Base-by-base conservation (phyloP, 1,140 invertebrate genomes). In the Lineus longissimus region DNA sequence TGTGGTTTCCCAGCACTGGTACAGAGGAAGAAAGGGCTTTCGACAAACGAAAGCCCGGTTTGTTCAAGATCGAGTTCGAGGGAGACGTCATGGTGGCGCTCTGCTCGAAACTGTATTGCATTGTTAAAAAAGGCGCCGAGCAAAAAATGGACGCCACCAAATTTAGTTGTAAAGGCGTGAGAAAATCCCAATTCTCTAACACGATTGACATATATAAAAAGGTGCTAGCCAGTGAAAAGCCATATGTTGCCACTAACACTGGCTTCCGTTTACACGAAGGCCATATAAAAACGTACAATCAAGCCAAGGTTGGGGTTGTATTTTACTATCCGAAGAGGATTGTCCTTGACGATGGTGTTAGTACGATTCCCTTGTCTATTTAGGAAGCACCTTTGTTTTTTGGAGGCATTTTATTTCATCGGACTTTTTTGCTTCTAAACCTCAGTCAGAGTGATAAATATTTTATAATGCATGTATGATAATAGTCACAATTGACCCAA, bases 141-240 rank as follows among this genome's bases (percentile, higher is more conserved):
- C 19, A 57, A 23, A 7, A 40, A 36, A 27, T 1, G 4, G 19
- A 55, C 15, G 0, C 25, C 17, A 11, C 25, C 2, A 57, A 57
- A 57, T 57, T 27, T 25, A 57, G 55, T n/a, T 57, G 22, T 13
- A 57, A 57, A n/a, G 55, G 55, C n/a, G 29, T 57, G 11, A 9
- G 55, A 27, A 57, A 57, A n/a, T 27, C 17, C 17, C 55, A 57
- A 11, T 27, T n/a, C n/a, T 2, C 11, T 2, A n/a, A 27, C n/a
- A 6, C 19, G 6, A 30, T 27, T 13, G 29, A 57, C 6, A 30
- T 27, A 6, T 57, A 57, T n/a, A 25, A 27, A 7, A 7, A 9
- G 23, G 55, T 57, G 17, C 30, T 57, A 11, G 2, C 27, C 23
- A 57, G 2, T 57, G 22, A 30, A n/a, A 9, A 57, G 30, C 13